Percentiles rank a stretch among this genome's conserved stretches.
These are phyloP conservation scores for Stenoptilia bipunctidactyla DNA, from an alignment of 2,888 invertebrate genomes.

Conservation along the genomic window DNA sequence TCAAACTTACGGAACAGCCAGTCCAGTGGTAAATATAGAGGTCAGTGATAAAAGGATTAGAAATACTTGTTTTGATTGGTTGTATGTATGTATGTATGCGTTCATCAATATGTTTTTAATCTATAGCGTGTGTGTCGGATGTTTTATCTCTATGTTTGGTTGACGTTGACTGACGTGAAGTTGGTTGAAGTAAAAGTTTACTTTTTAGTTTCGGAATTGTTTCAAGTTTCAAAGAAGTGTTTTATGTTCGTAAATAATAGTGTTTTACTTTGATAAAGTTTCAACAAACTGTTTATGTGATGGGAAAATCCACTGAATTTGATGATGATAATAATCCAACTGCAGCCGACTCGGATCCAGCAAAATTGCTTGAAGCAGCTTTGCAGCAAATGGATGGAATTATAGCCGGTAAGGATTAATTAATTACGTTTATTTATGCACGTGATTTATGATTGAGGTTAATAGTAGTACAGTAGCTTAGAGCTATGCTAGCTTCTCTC, in stretches of 20 bases:
- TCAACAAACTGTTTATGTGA: constrained; percentile 13
- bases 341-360: constrained; percentile 83
- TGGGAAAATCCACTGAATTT: constrained; percentile 59
- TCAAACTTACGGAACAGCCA: too few species aligned
- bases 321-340: constrained; percentile 65
- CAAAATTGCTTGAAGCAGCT: constrained; percentile 87
- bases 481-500: too few species aligned
- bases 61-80: too few species aligned
- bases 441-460: neutral
- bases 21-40: too few species aligned
- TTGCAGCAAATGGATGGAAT: constrained; percentile 92
- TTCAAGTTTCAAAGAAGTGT: neutral
- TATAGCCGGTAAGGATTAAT: constrained; percentile 76
- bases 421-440: neutral
- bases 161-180: neutral
- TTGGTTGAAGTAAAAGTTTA: neutral
- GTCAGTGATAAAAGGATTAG: too few species aligned
- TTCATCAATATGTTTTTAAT: too few species aligned
- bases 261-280: too few species aligned
- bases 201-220: neutral
- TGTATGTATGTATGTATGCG: too few species aligned
- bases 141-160: too few species aligned
- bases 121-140: too few species aligned
- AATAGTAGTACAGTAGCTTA: too few species aligned
- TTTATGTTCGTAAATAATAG: too few species aligned